Conservation (phyloP, 2,113 vertebrate species). For the Ptilonorhynchus violaceus region DNA sequence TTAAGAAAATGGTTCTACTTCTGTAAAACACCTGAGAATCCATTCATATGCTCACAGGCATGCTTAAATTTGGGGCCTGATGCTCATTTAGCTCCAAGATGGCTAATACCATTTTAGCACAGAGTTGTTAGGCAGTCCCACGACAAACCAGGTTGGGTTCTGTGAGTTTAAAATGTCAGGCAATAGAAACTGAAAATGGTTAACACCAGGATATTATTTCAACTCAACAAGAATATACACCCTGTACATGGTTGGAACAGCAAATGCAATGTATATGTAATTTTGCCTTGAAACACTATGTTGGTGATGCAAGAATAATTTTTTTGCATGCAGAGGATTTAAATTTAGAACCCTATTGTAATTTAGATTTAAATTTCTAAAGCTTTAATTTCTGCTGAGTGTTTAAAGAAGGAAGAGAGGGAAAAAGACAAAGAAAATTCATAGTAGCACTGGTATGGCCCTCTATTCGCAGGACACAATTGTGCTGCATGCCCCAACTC, state of each 20-base stretch:
- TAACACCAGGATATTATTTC: background rate
- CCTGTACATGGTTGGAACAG: background rate
- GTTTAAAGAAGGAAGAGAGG: background rate
- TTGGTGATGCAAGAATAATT: background rate
- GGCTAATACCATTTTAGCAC: background rate
- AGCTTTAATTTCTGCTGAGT: background rate
- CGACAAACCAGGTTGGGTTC: background rate
- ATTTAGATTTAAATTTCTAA: background rate
- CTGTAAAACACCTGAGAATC: background rate
- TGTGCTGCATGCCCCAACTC: background rate
- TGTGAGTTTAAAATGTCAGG: background rate
- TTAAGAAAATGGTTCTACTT: background rate
- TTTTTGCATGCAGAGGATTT: background rate
- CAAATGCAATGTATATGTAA: background rate
- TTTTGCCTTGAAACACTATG: background rate
- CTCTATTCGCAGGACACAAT: background rate
- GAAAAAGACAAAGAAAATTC: background rate
- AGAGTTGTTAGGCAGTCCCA: background rate
- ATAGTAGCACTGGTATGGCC: background rate
- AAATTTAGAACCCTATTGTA: background rate
- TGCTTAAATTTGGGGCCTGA: background rate
- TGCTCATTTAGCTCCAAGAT: background rate
- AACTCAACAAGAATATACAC: background rate
- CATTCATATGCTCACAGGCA: background rate
- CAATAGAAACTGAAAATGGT: background rate